Base-by-base conservation (phyloP, 2,797 vertebrate genomes). In the Acestrorhynchus altus region DNA sequence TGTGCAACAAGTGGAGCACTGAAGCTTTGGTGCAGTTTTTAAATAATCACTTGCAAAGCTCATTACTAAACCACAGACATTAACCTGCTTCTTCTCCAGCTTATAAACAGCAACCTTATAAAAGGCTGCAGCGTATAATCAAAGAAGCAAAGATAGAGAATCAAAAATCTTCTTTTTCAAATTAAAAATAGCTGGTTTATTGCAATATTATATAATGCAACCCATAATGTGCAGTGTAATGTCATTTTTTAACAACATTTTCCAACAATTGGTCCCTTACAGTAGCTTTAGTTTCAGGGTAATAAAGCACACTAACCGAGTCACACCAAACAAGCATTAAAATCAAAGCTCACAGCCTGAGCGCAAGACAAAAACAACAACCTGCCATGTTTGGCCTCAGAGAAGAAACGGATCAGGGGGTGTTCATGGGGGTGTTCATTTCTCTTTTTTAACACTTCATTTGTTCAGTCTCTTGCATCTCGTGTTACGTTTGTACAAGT, bases 211-310 rank as follows among this genome's bases (percentile, higher is more conserved):
- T 59, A 2, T 59, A 13, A 59, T 35, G 6, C 6, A 6, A 35
- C 31, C 6, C 6, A 35, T 35, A 28, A 24, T 24, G 18, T 24
- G 52, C 52, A 56, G 52, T 22, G 20, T 24, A 56, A 22, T 56
- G 20, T 26, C 9, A 31, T 59, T 4, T 59, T 31, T 15, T 26
- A 24, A 59, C 31, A 31, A 31, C 13, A 16, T 59, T 12, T 15
- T 59, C 24, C n/a, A 61, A 61, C n/a, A 10, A 11, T 40, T 63
- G 59, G 49, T 51, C 49, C 18, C 49, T 51, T 61, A 35, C 56
- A 57, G n/a, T 28, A 28, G 54, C 24, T 7, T 12, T 28, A 57
- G 24, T 57, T 57, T 26, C 13, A 57, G 40, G 40, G 40, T 11
- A 42, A 42, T 1, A 42, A n/a, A n/a, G n/a, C n/a, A 46, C 6